Base-by-base conservation (phyloP, 2,797 vertebrate species). In the Gymnothorax javanicus region DNA sequence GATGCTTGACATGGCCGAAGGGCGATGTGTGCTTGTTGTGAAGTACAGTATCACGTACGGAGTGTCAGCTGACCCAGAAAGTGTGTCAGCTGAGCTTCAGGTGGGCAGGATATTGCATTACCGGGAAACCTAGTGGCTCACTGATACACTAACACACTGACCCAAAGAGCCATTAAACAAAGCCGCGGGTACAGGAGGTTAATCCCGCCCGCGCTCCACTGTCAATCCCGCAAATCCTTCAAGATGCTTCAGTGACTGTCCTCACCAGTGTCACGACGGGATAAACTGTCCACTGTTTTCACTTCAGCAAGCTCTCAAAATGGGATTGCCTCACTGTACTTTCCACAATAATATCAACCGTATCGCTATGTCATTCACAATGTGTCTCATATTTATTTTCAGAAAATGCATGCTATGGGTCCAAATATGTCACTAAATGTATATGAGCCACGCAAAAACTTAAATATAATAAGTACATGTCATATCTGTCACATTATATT, bases 131-230 rank as follows among this genome's bases (percentile, higher is more conserved):
- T 93, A 94, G 95, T 97, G 96, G 97, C 96, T 97, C 93, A 96
- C 94, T 97, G 95, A 95, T 97, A 97, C 90, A 96, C 95, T 98
- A 93, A 96, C 97, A 97, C 93, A 95, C 95, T 97, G 94, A 97
- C 97, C 96, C 88, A 95, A 88, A 95, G 94, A 94, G 95, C 88
- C 57, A 92, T 90, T 94, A 91, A 94, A 88, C 93, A 90, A 92
- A 90, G 86, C 91, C 81, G 9, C 23, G 89, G 90, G 89, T 83
- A 90, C 92, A 93, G 93, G 90, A 89, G 92, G 89, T 92, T 97
- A 96, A 97, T 95, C 97, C 91, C 88, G 88, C 89, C 91, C 88
- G 88, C 89, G 90, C 94, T 93, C 91, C 91, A 89, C 93, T 94
- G 93, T 90, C 94, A 96, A 87, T 94, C 95, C 95, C 90, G 92